Percentiles rank a stretch among this genome's conserved stretches.
phyloP scores from a whole-genome alignment of 2,113 vertebrate species.

The Erinaceus europaeus region DNA sequence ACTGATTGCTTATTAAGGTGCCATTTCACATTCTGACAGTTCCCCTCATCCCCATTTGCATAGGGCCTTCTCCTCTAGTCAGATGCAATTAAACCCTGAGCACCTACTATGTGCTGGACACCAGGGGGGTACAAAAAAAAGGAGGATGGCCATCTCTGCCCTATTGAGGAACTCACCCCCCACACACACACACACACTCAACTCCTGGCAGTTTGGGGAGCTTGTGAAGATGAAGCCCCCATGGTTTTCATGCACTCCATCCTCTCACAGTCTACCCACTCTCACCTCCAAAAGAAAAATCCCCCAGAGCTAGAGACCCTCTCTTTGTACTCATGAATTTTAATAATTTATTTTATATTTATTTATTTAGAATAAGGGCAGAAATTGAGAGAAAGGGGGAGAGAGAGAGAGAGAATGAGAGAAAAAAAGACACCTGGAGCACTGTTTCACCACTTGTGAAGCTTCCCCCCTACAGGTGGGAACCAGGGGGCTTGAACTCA shows the following conservation, averaged over 20 bases:
- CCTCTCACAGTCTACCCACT: neutral
- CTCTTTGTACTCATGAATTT: too few relatives aligned
- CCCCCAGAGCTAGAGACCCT: neutral
- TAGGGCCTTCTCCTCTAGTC: neutral
- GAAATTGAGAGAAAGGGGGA: neutral
- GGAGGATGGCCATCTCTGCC: neutral
- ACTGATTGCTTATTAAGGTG: neutral
- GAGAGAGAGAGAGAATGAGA: too few relatives aligned
- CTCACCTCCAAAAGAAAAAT: neutral
- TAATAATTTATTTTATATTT: too few relatives aligned
- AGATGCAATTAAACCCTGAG: too few relatives aligned
- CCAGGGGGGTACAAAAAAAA: neutral
- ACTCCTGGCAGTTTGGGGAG: neutral
- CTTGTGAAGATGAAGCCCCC: neutral
- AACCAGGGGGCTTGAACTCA: too few relatives aligned
- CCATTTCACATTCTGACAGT: neutral
- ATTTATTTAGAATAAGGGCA: fast-evolving
- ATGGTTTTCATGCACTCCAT: neutral
- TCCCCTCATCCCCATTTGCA: neutral
- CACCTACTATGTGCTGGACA: neutral
- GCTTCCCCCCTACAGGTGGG: too few relatives aligned
- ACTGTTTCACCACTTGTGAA: too few relatives aligned
- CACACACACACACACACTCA: too few relatives aligned
- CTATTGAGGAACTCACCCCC: neutral
- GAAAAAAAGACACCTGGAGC: neutral